Conservation (phyloP, 1,140 invertebrate genomes). For the Polypedilum vanderplanki region DNA sequence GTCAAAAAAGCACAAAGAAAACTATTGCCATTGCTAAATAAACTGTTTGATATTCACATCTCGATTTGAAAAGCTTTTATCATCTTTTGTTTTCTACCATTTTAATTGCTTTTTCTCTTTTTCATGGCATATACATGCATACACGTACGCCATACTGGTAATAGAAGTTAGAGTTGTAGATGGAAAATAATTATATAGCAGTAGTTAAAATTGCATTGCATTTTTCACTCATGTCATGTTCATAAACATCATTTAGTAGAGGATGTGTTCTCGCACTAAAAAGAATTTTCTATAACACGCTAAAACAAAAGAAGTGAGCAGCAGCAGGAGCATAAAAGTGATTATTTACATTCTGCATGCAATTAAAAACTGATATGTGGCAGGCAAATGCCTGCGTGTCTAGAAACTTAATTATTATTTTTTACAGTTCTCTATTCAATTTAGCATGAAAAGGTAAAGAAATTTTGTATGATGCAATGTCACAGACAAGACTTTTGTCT, state of each 20-base stretch:
- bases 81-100: background rate
- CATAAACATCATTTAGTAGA: slow-evolving; percentile 13
- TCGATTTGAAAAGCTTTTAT: background rate
- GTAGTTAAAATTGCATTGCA: background rate
- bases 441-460: background rate
- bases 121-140: too few species aligned
- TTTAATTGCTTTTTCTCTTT: slow-evolving; percentile 13
- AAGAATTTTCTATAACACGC: slow-evolving; percentile 7
- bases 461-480: background rate
- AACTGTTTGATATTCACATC: slow-evolving; percentile 4
- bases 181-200: too few species aligned
- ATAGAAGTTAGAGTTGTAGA: too few species aligned
- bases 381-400: slow-evolving; percentile 4
- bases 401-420: slow-evolving; percentile 27
- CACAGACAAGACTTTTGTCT: background rate
- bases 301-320: background rate
- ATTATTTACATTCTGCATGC: slow-evolving; percentile 21
- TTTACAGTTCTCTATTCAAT: background rate
- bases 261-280: background rate
- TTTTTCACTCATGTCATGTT: slow-evolving; percentile 6
- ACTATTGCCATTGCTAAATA: background rate
- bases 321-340: background rate
- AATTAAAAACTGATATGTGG: slow-evolving; percentile 25
- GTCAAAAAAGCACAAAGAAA: background rate
- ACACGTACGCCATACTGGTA: too few species aligned